Percentiles rank a stretch among this genome's conserved stretches.
phyloP scores from a whole-genome alignment of 2,888 invertebrate genomes.

The Acleris literana region DNA sequence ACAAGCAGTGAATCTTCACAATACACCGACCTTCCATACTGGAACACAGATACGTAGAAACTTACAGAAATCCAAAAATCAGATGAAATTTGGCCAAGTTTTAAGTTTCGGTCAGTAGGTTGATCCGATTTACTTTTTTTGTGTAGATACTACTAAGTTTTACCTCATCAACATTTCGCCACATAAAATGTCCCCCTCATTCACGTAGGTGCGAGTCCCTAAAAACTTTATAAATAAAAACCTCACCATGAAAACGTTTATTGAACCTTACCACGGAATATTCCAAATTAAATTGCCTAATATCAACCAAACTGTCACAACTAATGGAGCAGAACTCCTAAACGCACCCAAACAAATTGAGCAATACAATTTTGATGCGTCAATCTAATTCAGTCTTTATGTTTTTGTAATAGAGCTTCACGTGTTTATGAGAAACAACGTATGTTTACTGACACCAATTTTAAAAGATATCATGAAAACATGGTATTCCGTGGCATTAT shows the following conservation, averaged over 20 bases:
- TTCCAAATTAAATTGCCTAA: constrained; percentile 26
- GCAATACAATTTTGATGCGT: constrained; percentile 22
- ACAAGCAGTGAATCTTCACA: no score
- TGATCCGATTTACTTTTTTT: no score
- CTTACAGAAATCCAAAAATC: no score
- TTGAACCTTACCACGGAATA: constrained; percentile 16
- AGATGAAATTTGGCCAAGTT: no score
- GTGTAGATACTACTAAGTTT: no score
- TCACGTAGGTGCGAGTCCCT: not conserved
- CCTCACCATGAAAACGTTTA: constrained; percentile 5
- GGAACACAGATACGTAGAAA: no score
- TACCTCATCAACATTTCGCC: no score
- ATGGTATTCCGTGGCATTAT: constrained; percentile 8
- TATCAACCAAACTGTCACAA: constrained; percentile 29
- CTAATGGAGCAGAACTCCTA: constrained; percentile 17
- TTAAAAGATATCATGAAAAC: constrained; percentile 16
- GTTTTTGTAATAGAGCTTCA: constrained; percentile 5
- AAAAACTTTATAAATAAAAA: constrained; percentile 15
- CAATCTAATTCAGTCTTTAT: constrained; percentile 22
- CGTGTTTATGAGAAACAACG: not conserved
- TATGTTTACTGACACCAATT: constrained; percentile 17
- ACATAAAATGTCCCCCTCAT: not conserved
- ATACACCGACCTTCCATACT: no score
- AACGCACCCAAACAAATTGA: constrained; percentile 21
- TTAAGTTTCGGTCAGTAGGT: no score